Base-by-base conservation (phyloP, 2,113 vertebrate species). In the Lipotes vexillifer region DNA sequence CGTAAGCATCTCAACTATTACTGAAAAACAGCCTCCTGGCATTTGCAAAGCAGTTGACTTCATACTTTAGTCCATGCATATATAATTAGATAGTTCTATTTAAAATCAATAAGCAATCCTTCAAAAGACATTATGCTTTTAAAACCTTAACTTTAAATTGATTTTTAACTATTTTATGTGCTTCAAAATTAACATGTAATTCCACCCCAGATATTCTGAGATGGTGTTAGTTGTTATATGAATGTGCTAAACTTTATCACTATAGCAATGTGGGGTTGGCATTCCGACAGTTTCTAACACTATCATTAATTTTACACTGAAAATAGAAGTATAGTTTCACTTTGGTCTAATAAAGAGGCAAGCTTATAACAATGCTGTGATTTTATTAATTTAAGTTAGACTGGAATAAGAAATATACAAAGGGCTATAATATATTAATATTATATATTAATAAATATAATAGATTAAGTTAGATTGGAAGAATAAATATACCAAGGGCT, bases 81-180 rank as follows among this genome's bases (percentile, higher is more conserved):
- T 98, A 98, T 98, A 99, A 99, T 99, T 99, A 99, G 98, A 98
- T 98, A 99, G 98, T 99, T 99, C 99, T 98, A 99, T 99, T 98
- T 99, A 99, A 99, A 99, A 99, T 99, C 99, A 99, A 99, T 99
- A 99, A 96, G 97, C 97, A 99, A 98, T 99, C 98, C 98, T 99
- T 99, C 98, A 99, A 98, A 98, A 99, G 98, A 98, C 98, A 99
- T 98, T 98, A 99, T 98, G 98, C 98, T 99, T 98, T 99, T 99
- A 99, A 99, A 99, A 99, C 97, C 98, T 99, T 99, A 99, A 99
- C 98, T 99, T 99, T 98, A 98, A 98, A 99, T 99, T 99, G 99
- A 99, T 99, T 99, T 99, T 98, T 98, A 99, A 98, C 98, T 99
- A 98, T 99, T 99, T 99, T 99, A 99, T 98, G 98, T 99, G 98